Evolutionary conservation across 2,888 invertebrate genomes (phyloP).

Genomic region (Drosophila anomalata): DNA sequence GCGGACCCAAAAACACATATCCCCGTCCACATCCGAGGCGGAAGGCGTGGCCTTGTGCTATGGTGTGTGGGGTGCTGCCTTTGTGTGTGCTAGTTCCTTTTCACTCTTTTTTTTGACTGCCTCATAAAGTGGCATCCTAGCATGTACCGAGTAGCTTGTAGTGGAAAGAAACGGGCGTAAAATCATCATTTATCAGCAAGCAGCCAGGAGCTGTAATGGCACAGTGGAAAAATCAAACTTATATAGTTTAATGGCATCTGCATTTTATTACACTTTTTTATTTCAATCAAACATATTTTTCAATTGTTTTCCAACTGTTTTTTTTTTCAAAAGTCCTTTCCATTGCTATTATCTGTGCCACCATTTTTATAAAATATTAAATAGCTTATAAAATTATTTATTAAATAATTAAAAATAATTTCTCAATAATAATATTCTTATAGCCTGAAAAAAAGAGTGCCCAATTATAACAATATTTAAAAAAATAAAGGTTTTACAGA

Average conservation of each 20-base stretch:
- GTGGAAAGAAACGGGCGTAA: slow-evolving; percentile 54
- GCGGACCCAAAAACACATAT: slow-evolving; percentile 44
- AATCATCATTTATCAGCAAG: slow-evolving; percentile 71
- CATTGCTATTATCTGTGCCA: too few relatives aligned
- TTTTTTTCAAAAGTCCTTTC: too few relatives aligned
- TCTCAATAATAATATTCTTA: too few relatives aligned
- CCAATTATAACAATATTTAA: too few relatives aligned
- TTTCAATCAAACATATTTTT: not conserved
- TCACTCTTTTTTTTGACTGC: slow-evolving; percentile 19
- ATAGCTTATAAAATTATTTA: too few relatives aligned
- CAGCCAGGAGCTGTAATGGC: slow-evolving; percentile 26
- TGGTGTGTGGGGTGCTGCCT: slow-evolving; percentile 16
- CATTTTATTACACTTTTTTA: not conserved
- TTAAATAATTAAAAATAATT: too few relatives aligned
- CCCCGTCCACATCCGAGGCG: slow-evolving; percentile 42
- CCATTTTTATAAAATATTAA: too few relatives aligned
- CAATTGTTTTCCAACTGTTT: not conserved
- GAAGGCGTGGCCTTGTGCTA: slow-evolving; percentile 18
- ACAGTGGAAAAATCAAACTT: not conserved
- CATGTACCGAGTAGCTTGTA: slow-evolving; percentile 49
- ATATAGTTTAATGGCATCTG: not conserved
- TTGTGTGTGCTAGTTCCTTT: slow-evolving; percentile 3
- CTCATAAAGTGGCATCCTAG: slow-evolving; percentile 71
- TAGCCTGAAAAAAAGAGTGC: too few relatives aligned
- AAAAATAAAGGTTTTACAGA: too few relatives aligned